Evolutionary conservation across 53 echinoderm and acorn worm genomes (phyloP).

Genomic region (Crossaster papposus): DNA sequence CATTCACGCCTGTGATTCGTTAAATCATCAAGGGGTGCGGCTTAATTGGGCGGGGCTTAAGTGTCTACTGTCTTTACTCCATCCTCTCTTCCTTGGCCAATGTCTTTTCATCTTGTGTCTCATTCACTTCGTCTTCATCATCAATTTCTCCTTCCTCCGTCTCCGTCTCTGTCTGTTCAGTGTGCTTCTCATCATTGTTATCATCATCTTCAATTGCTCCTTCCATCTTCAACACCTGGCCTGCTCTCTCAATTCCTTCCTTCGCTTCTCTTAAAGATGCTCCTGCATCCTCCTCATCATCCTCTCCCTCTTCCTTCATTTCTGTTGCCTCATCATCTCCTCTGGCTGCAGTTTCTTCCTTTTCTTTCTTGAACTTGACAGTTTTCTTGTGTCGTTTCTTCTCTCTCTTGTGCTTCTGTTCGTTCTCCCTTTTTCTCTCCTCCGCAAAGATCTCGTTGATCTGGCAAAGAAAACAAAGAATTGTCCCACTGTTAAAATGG

Average conservation of each 20-base stretch:
- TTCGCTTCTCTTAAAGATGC: not conserved
- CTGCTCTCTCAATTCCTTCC: not conserved
- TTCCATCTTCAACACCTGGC: constrained; percentile 14
- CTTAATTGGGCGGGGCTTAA: not conserved
- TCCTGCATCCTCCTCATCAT: not conserved
- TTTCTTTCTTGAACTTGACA: not conserved
- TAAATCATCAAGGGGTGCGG: not conserved
- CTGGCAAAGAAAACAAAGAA: not conserved
- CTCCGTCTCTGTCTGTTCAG: no score
- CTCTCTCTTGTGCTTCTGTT: constrained; percentile 62
- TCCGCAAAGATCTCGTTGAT: constrained; percentile 78
- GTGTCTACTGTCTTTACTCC: not conserved
- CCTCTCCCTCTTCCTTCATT: not conserved
- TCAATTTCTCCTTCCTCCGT: no score
- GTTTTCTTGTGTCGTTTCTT: constrained; percentile 45
- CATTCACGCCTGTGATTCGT: not conserved
- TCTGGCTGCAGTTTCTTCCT: not conserved
- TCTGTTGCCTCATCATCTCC: constrained; percentile 1
- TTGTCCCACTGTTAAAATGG: not conserved
- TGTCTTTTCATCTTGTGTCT: not conserved
- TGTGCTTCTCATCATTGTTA: no score
- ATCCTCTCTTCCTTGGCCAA: not conserved
- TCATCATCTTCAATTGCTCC: constrained; percentile 14
- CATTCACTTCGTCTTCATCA: no score
- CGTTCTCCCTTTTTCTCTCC: constrained; percentile 60